These are phyloP conservation scores for Sarcophaga peregrina DNA, from an alignment of 1,140 invertebrate genomes.

Conservation along the genomic window DNA sequence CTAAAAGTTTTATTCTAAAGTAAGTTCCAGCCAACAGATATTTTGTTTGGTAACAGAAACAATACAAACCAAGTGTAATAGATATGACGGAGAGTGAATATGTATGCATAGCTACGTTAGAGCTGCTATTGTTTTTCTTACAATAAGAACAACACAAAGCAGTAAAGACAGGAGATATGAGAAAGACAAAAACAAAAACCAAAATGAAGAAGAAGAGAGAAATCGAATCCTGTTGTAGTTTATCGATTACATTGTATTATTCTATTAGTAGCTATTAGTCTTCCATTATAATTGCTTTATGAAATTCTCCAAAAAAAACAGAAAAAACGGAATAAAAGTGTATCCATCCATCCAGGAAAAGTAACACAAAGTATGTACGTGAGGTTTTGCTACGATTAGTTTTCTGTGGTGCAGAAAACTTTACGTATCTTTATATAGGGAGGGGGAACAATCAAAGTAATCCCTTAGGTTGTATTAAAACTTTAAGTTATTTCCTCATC, in stretches of 20 bases:
- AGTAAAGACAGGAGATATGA: not conserved
- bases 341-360: not conserved
- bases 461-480: too few species aligned
- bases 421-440: too few species aligned
- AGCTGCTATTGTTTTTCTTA: conserved; percentile 30
- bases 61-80: too few species aligned
- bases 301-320: not conserved
- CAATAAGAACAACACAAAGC: not conserved
- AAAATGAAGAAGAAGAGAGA: not conserved
- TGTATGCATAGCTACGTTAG: too few species aligned
- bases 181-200: not conserved
- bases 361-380: conserved; percentile 24
- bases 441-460: too few species aligned
- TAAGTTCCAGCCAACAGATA: not conserved
- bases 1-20: conserved; percentile 25
- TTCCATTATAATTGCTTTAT: conserved; percentile 41
- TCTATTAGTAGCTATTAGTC: conserved; percentile 41
- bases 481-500: too few species aligned
- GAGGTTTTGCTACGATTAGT: conserved; percentile 24
- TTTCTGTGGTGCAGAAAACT: not conserved
- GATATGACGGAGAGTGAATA: not conserved
- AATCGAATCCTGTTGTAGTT: conserved; percentile 23
- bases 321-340: too few species aligned
- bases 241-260: conserved; percentile 42
- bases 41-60: too few species aligned